Evolutionary conservation across 2,113 vertebrate genomes (phyloP).

Genomic region (Stercorarius parasiticus): DNA sequence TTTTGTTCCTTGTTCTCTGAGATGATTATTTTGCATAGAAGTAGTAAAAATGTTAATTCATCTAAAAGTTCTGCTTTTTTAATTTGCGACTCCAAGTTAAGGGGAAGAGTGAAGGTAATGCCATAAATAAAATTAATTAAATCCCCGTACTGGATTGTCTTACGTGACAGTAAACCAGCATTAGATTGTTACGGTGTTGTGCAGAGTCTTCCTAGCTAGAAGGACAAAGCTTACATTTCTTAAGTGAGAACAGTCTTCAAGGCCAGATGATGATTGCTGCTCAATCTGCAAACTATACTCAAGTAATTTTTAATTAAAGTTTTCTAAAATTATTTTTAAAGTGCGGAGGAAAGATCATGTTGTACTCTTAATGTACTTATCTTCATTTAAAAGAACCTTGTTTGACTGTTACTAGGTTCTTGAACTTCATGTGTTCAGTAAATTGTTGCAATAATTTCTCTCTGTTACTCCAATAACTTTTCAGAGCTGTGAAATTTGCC

Average conservation of each 20-base stretch:
- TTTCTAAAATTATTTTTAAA: background rate
- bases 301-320: background rate
- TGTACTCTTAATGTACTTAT: background rate
- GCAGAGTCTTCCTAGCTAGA: background rate
- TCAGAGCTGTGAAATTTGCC: conserved; percentile 96
- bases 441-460: background rate
- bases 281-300: background rate
- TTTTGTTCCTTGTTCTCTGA: background rate
- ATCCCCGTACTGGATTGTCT: background rate
- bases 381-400: background rate
- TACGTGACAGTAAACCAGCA: background rate
- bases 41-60: background rate
- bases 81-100: background rate
- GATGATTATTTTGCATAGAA: background rate
- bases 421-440: background rate
- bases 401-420: background rate
- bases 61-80: background rate
- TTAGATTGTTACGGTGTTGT: background rate
- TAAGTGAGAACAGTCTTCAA: background rate
- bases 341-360: background rate
- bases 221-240: background rate
- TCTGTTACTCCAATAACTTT: conserved; percentile 1
- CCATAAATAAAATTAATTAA: background rate
- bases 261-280: background rate
- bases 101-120: background rate